Percentiles rank a stretch among this genome's conserved stretches.
These are phyloP conservation scores for Pterocles gutturalis DNA, from an alignment of 2,113 vertebrate species.

Conservation along the genomic window DNA sequence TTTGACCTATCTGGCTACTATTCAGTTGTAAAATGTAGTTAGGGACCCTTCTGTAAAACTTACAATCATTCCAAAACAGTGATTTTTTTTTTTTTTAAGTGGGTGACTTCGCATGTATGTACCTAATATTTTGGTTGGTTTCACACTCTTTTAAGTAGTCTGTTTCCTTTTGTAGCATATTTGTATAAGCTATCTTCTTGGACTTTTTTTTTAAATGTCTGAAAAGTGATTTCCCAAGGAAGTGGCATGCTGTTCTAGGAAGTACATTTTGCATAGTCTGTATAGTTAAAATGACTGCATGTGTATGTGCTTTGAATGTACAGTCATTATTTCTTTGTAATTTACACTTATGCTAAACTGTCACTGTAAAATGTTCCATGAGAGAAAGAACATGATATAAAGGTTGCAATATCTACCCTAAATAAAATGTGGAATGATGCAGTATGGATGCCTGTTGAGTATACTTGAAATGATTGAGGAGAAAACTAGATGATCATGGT, in stretches of 20 bases:
- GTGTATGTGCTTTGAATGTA: not conserved
- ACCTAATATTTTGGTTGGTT: not conserved
- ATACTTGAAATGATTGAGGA: not conserved
- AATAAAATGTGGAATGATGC: constrained; percentile 12
- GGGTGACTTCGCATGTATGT: not conserved
- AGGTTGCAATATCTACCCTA: not conserved
- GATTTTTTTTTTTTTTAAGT: not conserved
- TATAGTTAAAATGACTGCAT: not conserved
- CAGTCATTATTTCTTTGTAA: not conserved
- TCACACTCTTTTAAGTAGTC: not conserved
- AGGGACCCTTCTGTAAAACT: not conserved
- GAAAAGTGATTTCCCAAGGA: not conserved
- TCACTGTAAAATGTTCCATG: not conserved
- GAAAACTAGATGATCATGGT: not conserved
- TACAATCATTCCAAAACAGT: not conserved
- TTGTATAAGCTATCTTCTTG: not conserved
- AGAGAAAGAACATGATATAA: not conserved
- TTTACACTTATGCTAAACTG: not conserved
- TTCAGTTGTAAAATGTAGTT: not conserved
- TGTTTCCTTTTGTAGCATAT: not conserved
- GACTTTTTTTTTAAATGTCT: not conserved
- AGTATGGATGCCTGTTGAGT: not conserved
- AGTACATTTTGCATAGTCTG: not conserved
- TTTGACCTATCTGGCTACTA: not conserved
- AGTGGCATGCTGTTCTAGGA: not conserved